Evolutionary conservation across 1,140 invertebrate genomes (phyloP).

Genomic region (Alviniconcha marisindica): DNA sequence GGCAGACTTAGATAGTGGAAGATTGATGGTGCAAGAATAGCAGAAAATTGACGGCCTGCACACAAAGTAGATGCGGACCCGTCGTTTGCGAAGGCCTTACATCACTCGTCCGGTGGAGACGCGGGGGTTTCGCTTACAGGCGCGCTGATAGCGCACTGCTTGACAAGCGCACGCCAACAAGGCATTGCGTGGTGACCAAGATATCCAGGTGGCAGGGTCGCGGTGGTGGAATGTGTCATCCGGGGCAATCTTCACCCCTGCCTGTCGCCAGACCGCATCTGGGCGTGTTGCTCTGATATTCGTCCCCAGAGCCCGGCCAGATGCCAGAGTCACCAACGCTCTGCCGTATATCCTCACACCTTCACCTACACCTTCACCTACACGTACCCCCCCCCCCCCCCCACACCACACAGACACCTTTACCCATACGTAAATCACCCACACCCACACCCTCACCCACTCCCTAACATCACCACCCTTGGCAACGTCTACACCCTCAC

Average conservation of each 20-base stretch:
- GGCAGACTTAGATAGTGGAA: not conserved
- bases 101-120: not conserved
- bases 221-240: not conserved
- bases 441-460: no score
- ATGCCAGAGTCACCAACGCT: no score
- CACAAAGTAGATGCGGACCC: not conserved
- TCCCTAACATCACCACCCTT: no score
- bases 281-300: no score
- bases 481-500: no score
- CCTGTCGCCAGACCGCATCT: no score
- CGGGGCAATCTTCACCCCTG: not conserved
- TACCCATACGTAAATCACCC: no score
- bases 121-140: not conserved
- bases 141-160: not conserved
- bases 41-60: not conserved
- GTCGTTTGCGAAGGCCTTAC: not conserved
- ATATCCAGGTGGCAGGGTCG: not conserved
- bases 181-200: not conserved
- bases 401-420: no score
- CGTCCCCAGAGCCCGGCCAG: no score
- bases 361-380: no score
- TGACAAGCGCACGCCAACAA: not conserved
- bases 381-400: no score
- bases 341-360: no score
- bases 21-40: constrained; percentile 30